These are phyloP conservation scores for Ara ararauna DNA, from an alignment of 2,797 vertebrate species.

Conservation along the genomic window DNA sequence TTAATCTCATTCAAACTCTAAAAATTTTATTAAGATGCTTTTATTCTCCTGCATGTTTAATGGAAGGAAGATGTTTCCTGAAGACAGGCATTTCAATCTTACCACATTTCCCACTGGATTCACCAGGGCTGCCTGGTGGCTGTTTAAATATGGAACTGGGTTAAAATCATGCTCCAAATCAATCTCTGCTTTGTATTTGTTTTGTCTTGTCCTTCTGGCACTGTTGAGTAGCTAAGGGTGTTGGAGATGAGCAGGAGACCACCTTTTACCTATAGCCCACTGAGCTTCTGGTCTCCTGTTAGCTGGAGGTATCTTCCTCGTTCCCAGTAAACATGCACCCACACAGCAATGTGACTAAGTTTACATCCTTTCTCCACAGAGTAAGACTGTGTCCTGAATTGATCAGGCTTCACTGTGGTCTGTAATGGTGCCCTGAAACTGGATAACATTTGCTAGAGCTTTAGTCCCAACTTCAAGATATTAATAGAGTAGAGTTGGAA, in stretches of 20 bases:
- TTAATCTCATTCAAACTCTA: background rate
- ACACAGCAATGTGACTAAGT: rapidly evolving
- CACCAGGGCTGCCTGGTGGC: background rate
- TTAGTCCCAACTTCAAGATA: background rate
- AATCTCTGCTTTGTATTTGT: background rate
- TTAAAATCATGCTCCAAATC: background rate
- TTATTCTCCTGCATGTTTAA: background rate
- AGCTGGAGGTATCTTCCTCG: background rate
- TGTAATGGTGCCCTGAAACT: background rate
- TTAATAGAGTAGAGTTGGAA: background rate
- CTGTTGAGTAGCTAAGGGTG: background rate
- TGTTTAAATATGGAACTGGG: background rate
- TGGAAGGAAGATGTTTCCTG: background rate
- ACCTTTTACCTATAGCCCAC: background rate
- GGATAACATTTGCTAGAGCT: background rate
- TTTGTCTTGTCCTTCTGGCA: background rate
- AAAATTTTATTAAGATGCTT: background rate
- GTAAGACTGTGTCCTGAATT: background rate
- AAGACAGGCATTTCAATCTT: background rate
- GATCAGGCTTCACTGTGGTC: background rate
- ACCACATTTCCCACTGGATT: background rate
- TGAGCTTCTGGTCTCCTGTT: background rate
- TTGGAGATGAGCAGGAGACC: background rate
- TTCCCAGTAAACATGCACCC: background rate
- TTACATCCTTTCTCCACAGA: background rate